phyloP scores from a whole-genome alignment of 2,888 invertebrate species.

The Drosophila nr. perissopoda region DNA sequence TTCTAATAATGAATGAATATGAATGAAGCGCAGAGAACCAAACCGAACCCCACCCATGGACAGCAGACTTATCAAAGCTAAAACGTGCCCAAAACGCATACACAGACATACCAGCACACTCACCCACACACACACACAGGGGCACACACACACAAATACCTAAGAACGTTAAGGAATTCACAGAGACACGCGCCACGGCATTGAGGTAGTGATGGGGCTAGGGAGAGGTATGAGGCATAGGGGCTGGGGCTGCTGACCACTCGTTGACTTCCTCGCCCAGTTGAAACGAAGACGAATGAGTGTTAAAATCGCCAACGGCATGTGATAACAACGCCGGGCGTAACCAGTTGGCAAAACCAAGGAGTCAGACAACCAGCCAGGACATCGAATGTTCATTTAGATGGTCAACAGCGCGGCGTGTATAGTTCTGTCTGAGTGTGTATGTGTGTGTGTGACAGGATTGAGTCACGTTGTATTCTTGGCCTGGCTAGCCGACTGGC shows the following conservation, averaged over 20 bases:
- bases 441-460: conserved; percentile 35
- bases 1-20: conserved; percentile 83
- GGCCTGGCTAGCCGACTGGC: conserved; percentile 56
- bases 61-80: conserved; percentile 72
- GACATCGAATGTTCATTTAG: conserved; percentile 80
- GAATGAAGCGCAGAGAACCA: conserved; percentile 69
- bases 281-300: conserved; percentile 82
- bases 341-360: conserved; percentile 52
- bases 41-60: conserved; percentile 51
- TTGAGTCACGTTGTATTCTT: conserved; percentile 80
- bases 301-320: conserved; percentile 75
- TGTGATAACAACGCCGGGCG: conserved; percentile 73
- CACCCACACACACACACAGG: conserved; percentile 2
- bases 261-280: conserved; percentile 74
- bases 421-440: neutral
- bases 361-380: conserved; percentile 47
- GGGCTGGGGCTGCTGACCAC: conserved; percentile 37
- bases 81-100: conserved; percentile 75
- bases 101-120: conserved; percentile 24
- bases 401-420: conserved; percentile 18
- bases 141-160: conserved; percentile 10
- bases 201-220: conserved; percentile 39
- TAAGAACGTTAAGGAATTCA: conserved; percentile 65
- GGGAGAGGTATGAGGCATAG: neutral
- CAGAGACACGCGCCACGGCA: conserved; percentile 57